Evolutionary conservation across 2,888 invertebrate genomes (phyloP).

Genomic region (Elaeidobius kamerunicus): DNA sequence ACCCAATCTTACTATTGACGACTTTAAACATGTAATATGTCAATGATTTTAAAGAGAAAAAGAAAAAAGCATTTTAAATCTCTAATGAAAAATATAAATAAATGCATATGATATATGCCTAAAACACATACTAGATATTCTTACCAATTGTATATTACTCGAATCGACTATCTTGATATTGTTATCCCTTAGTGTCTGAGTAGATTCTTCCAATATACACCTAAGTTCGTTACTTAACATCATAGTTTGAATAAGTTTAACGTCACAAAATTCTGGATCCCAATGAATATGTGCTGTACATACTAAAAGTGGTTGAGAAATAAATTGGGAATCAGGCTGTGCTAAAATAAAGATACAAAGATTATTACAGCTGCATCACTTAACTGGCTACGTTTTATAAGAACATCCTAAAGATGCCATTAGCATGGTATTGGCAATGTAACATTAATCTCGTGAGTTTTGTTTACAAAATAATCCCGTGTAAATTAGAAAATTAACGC

Average conservation of each 20-base stretch:
- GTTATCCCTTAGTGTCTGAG: constrained; percentile 67
- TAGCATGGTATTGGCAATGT: not conserved
- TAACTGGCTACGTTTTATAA: not conserved
- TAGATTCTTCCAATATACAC: constrained; percentile 81
- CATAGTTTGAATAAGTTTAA: constrained; percentile 98
- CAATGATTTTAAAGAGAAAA: no score
- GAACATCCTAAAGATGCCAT: not conserved
- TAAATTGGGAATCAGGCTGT: constrained; percentile 71
- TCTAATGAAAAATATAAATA: no score
- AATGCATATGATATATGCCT: no score
- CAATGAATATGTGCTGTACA: constrained; percentile 99
- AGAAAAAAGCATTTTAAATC: no score
- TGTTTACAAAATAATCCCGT: no score
- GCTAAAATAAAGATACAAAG: constrained; percentile 34
- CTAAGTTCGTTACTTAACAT: constrained; percentile 95
- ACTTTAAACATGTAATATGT: no score
- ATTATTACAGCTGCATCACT: not conserved
- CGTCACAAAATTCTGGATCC: constrained; percentile 99
- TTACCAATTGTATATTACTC: constrained; percentile 74
- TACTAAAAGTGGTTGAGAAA: constrained; percentile 82
- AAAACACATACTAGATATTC: not conserved
- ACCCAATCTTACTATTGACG: no score
- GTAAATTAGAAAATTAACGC: no score
- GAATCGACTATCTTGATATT: constrained; percentile 65
- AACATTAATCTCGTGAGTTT: no score